Conservation (phyloP, 2,888 invertebrate genomes). For the Pecten maximus region DNA sequence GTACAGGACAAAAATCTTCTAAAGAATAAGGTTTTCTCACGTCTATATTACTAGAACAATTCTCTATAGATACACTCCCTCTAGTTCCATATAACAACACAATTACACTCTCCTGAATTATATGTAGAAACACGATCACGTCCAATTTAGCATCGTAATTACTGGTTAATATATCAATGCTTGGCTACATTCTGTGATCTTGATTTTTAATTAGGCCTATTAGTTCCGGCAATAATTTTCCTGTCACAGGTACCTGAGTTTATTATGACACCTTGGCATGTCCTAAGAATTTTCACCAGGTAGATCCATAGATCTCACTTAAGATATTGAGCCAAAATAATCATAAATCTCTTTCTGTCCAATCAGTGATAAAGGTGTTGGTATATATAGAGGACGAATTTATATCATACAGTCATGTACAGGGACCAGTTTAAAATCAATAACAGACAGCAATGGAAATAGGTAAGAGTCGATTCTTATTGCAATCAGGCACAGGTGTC, state of each 20-base stretch:
- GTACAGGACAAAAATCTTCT: neutral
- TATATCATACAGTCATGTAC: neutral
- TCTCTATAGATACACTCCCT: neutral
- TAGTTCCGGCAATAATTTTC: constrained; percentile 10
- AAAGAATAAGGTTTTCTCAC: neutral
- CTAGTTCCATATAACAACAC: neutral
- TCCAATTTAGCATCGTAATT: constrained; percentile 14
- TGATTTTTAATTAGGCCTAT: neutral
- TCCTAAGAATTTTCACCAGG: neutral
- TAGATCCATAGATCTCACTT: neutral
- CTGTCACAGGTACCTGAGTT: neutral
- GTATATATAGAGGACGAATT: neutral
- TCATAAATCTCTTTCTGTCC: neutral
- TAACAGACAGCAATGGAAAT: neutral
- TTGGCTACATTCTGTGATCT: neutral
- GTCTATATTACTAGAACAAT: neutral
- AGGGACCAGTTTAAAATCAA: neutral
- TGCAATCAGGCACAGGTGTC: neutral
- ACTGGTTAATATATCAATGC: neutral
- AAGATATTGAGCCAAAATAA: neutral
- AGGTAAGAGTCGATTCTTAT: neutral
- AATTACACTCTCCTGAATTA: too few relatives aligned
- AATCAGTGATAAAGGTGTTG: neutral
- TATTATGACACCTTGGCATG: neutral
- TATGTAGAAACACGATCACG: neutral